Evolutionary conservation across 2,113 vertebrate species (phyloP).

Genomic region (Hippotragus niger): DNA sequence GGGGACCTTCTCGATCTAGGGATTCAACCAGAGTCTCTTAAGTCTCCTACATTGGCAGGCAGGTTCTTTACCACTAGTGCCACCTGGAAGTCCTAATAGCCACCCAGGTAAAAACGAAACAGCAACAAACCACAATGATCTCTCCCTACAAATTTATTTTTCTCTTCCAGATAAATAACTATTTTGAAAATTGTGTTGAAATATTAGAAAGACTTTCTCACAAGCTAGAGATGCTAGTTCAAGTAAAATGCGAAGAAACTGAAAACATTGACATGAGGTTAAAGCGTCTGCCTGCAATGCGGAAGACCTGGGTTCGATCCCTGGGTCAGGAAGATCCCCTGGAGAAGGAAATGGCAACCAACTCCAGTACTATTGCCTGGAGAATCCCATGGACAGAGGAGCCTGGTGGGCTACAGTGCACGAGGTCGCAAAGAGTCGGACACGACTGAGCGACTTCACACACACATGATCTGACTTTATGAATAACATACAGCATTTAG

Average conservation of each 20-base stretch:
- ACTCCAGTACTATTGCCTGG: no score
- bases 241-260: neutral
- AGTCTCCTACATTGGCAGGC: neutral
- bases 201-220: neutral
- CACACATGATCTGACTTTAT: neutral
- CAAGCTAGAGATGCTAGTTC: neutral
- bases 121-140: neutral
- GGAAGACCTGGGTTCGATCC: no score
- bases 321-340: no score
- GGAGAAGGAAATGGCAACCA: no score
- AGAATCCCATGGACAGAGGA: no score
- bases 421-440: no score
- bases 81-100: neutral
- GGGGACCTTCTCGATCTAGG: rapidly evolving
- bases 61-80: rapidly evolving
- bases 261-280: no score
- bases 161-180: neutral
- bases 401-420: no score
- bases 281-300: no score
- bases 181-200: neutral
- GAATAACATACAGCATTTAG: slow-evolving; percentile 34
- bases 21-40: neutral
- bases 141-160: neutral
- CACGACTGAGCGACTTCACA: no score
- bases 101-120: neutral